Evolutionary conservation across 2,888 invertebrate genomes (phyloP).

Genomic region (Cheiracanthium punctorium): DNA sequence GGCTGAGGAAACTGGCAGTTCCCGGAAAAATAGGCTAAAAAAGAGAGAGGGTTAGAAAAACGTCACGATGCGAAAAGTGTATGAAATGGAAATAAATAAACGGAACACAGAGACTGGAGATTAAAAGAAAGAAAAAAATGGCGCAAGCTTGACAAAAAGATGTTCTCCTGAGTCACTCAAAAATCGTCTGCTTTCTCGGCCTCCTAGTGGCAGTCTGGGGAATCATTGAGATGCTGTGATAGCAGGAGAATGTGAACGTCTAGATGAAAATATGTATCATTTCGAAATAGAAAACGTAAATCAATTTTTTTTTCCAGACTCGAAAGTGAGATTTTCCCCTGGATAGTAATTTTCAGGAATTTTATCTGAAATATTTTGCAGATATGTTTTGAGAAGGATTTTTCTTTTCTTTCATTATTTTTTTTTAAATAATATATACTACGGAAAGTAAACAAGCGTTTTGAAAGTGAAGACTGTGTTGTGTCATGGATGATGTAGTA

Average conservation of each 20-base stretch:
- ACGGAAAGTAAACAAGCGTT: neutral
- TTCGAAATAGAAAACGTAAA: slow-evolving; percentile 3
- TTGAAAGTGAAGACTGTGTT: neutral
- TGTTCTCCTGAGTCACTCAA: neutral
- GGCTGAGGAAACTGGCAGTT: slow-evolving; percentile 8
- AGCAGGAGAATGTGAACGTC: neutral
- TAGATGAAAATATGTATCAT: neutral
- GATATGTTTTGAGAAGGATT: neutral
- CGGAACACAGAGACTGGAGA: neutral
- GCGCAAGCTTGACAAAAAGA: slow-evolving; percentile 1
- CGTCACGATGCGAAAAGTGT: neutral
- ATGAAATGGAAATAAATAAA: slow-evolving; percentile 41
- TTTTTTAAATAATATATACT: neutral
- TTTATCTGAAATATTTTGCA: slow-evolving; percentile 6
- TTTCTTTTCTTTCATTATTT: neutral
- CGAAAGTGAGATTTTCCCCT: neutral
- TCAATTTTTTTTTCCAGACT: neutral
- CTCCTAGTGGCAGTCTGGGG: neutral
- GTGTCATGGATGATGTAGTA: neutral
- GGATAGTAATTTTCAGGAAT: slow-evolving; percentile 13
- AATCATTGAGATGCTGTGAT: neutral
- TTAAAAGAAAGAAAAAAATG: neutral
- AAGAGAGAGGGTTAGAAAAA: slow-evolving; percentile 38
- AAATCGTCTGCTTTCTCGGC: neutral
- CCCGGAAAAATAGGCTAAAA: slow-evolving; percentile 34